Evolutionary conservation across 37 sponge, comb jelly and placozoan species (phyloP), one percentile per base, ranked within the genome.

Genomic region (Theonella swinhoei): DNA sequence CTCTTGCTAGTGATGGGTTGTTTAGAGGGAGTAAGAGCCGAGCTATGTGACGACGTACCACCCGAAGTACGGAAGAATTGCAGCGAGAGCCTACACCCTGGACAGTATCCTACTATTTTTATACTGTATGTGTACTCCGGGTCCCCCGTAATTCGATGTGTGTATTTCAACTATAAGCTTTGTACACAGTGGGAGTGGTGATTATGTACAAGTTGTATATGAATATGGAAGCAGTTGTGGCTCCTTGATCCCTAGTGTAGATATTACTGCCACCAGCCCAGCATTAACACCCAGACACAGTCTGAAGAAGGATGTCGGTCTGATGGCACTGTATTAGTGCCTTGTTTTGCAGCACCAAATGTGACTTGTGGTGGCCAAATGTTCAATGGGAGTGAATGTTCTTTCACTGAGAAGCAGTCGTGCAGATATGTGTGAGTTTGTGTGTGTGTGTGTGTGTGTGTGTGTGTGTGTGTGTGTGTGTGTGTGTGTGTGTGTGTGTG

Each of bases 341-440:
- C 82, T 25, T 93, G 93, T 34, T 93, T 72, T 67, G 82, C 89
- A 23, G 89, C 87, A 9, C 80, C 85, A 0, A 81, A 77, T 43
- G 78, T 74, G 22, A 71, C 41, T 40, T 86, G 80, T 22, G 40
- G 42, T 20, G 74, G 39, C 8, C 40, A 39, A 29, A 38, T 30
- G 11, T 73, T 64, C 39, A 67, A 80, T 22, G 67, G 7, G 32
- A 28, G 32, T 3, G 75, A 62, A 70, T 74, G 75, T 38, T 38
- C 75, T 26, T 84, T 84, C 29, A 14, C 17, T 22, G 58, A 67
- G 65, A 24, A 42, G 29, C 39, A 59, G 40, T 42, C 1, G 30
- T 89, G 89, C 62, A 68, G 76, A 84, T 84, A 74, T 74, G 90
- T 89, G 90, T 89, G 42, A 79, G 83, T 72, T 5, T 1, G 23